A percentile compares a stretch with the other conserved stretches of the same genome.
phyloP scores from a whole-genome alignment of 2,888 invertebrate species.

The Orthosia cruda region DNA sequence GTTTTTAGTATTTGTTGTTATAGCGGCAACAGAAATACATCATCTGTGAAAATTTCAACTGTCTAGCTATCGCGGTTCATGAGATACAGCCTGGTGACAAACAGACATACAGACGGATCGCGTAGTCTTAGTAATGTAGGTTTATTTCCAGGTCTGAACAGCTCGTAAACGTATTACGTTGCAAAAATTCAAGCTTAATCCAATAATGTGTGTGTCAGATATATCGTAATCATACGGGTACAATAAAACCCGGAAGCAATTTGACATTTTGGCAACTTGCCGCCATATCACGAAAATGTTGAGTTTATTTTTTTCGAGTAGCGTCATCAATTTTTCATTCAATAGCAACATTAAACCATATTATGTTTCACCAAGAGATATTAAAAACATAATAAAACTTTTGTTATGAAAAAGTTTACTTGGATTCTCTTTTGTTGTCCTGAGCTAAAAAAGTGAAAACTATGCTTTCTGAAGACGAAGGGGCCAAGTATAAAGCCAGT shows the following conservation, averaged over 20 bases:
- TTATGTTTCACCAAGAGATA: background rate
- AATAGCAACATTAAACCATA: background rate
- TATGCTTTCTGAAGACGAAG: background rate
- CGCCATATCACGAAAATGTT: background rate
- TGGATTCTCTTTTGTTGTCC: background rate
- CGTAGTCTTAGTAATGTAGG: no score
- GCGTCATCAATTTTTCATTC: background rate
- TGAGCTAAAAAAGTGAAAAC: background rate
- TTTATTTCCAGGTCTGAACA: background rate
- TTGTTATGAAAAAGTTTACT: background rate
- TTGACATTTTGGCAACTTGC: conserved; percentile 36
- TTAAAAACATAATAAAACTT: background rate
- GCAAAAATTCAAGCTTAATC: background rate
- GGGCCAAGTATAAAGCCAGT: background rate
- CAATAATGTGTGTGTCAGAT: background rate
- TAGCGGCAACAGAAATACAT: no score
- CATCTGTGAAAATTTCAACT: no score
- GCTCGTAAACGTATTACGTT: background rate
- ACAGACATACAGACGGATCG: no score
- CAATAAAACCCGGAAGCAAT: conserved; percentile 22
- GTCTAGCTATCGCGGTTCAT: no score
- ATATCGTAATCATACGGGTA: background rate
- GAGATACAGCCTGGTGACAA: no score
- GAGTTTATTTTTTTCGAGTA: background rate
- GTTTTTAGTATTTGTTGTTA: no score